Evolutionary conservation across 2,888 invertebrate species (phyloP).

Genomic region (Eilema griseolum): DNA sequence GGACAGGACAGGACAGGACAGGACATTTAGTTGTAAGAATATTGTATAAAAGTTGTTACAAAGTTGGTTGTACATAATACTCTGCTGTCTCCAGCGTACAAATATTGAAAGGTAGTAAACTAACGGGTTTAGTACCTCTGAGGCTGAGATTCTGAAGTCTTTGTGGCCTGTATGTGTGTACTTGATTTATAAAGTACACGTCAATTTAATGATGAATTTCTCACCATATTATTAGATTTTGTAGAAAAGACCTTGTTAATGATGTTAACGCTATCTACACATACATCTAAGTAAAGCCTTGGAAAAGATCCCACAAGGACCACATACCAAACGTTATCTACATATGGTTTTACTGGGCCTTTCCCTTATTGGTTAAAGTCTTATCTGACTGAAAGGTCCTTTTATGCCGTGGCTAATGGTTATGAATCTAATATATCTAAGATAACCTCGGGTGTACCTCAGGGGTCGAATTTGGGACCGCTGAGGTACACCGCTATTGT

Average conservation of each 20-base stretch:
- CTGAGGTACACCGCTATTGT: slow-evolving; percentile 2
- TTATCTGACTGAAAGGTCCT: neutral
- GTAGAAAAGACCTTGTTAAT: neutral
- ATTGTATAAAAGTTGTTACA: too few species aligned
- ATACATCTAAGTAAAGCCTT: neutral
- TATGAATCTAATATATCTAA: neutral
- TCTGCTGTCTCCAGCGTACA: too few species aligned
- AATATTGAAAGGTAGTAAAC: too few species aligned
- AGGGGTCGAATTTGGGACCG: neutral
- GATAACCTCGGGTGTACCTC: neutral
- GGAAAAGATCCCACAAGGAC: neutral
- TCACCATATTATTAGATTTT: neutral
- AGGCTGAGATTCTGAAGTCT: too few species aligned
- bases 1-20: too few species aligned
- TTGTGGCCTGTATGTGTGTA: too few species aligned
- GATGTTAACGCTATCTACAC: neutral
- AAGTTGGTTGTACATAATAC: too few species aligned
- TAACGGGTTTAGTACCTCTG: too few species aligned
- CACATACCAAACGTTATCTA: neutral
- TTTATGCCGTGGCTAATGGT: neutral
- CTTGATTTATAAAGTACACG: neutral
- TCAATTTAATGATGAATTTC: neutral
- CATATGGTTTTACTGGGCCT: slow-evolving; percentile 1
- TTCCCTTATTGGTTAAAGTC: neutral
- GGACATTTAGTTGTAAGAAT: too few species aligned